These are phyloP conservation scores for Mesodorylaimus sp. DNA, from an alignment of 2,888 invertebrate species.

Conservation along the genomic window DNA sequence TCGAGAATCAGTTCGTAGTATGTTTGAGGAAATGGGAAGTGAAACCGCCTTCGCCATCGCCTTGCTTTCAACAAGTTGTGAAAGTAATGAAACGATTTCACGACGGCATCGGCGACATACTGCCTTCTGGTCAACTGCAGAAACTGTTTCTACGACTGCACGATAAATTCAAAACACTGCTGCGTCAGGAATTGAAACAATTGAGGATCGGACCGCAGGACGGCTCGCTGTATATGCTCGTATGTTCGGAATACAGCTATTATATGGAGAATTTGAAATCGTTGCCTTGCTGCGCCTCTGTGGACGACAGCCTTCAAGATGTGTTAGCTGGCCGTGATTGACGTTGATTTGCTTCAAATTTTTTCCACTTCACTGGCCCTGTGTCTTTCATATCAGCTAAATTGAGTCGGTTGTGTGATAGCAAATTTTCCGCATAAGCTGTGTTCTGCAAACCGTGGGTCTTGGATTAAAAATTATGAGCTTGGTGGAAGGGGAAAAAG, in stretches of 20 bases:
- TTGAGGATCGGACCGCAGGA: constrained; percentile 24
- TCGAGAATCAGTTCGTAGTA: constrained; percentile 59
- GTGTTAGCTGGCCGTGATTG: too few relatives aligned
- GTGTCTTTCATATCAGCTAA: too few relatives aligned
- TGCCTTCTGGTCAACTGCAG: constrained; percentile 21
- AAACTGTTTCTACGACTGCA: constrained; percentile 21
- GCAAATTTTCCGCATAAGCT: too few relatives aligned
- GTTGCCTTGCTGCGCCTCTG: constrained; percentile 17
- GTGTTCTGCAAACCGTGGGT: too few relatives aligned
- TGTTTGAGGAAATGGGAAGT: constrained; percentile 72
- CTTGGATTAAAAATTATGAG: too few relatives aligned
- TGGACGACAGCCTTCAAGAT: constrained; percentile 17
- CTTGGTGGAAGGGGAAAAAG: too few relatives aligned
- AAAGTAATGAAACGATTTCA: constrained; percentile 45
- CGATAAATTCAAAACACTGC: constrained; percentile 19
- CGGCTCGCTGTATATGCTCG: constrained; percentile 21
- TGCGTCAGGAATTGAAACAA: constrained; percentile 17
- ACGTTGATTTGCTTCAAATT: too few relatives aligned
- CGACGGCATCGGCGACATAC: constrained; percentile 21
- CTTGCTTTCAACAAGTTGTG: constrained; percentile 38
- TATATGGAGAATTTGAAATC: constrained; percentile 18
- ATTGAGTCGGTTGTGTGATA: too few relatives aligned
- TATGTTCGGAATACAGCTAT: constrained; percentile 19
- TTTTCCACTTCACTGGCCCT: too few relatives aligned
- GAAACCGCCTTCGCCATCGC: constrained; percentile 79